Base-by-base conservation (phyloP, 2,113 vertebrate genomes). In the Engystomops pustulosus region DNA sequence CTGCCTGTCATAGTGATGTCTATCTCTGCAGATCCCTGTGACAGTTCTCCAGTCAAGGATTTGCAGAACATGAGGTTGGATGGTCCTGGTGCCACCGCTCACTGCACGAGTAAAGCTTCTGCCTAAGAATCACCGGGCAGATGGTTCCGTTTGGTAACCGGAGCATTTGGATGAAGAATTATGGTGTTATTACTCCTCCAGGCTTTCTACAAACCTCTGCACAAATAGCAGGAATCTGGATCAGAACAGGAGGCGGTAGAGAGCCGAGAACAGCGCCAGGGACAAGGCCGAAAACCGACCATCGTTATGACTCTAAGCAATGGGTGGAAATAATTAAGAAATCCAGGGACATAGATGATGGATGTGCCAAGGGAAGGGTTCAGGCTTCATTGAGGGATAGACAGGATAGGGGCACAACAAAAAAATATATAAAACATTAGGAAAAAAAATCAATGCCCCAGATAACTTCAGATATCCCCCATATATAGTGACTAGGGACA, bases 81-180 rank as follows among this genome's bases (percentile, higher is more conserved):
- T 11, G 23, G 70, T 30, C 15, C 41, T 71, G 5, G 30, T 3
- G 70, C 49, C 45, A 41, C 58, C 70, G 76, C 20, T 47, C 38
- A 25, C 34, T 38, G 41, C 65, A 67, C 44, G 72, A 68, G 51
- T 44, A 25, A 68, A 84, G 58, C 68, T 77, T 84, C 53, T 77
- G 82, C 77, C 60, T 84, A 44, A 36, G 82, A 69, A 69, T 84
- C 60, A 53, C 75, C 30, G 82, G 20, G 75, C 82, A 84, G 82
- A 84, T 84, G 82, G 82, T 72, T 77, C 82, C 72, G 69, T 84
- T 84, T 84, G 82, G 82, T 84, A 77, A 84, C 72, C 77, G 71
- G 74, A 47, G 32, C 60, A 30, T 17, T 69, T 45, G 68, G 72
- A 84, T 84, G 77, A 78, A 84, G 82, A 68, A 77, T 84, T 72